Percentiles rank a stretch among this genome's conserved stretches.
These are phyloP conservation scores for Salticus scenicus DNA, from an alignment of 2,888 invertebrate species.

Conservation along the genomic window DNA sequence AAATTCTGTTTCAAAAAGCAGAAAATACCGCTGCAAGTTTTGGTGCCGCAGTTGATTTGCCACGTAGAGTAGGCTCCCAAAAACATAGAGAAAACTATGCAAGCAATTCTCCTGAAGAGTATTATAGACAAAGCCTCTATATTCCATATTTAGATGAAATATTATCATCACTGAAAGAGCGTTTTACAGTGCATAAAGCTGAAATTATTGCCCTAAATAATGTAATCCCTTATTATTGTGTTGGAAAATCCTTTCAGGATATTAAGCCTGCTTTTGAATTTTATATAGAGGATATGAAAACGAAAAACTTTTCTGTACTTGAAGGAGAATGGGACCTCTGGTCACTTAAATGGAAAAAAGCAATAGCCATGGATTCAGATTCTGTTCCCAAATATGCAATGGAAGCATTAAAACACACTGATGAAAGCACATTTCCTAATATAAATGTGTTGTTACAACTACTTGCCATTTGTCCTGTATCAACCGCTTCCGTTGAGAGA, in stretches of 20 bases:
- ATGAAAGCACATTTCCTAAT: too few relatives aligned
- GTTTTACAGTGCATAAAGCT: neutral
- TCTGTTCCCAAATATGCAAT: neutral
- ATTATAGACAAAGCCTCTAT: neutral
- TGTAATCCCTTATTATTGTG: neutral
- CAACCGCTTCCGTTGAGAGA: neutral
- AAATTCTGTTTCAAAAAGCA: too few relatives aligned
- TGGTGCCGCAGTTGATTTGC: too few relatives aligned
- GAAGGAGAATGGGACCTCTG: conserved; percentile 5
- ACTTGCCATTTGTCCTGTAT: neutral
- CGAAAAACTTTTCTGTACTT: neutral
- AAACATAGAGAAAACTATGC: too few relatives aligned
- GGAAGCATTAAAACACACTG: neutral
- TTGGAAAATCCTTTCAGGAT: neutral
- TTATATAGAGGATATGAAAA: neutral
- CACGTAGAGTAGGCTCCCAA: too few relatives aligned
- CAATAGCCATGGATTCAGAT: neutral
- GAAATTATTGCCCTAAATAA: conserved; percentile 1
- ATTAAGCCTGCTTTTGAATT: neutral
- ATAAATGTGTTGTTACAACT: neutral
- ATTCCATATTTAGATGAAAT: conserved; percentile 8
- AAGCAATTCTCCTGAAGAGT: too few relatives aligned
- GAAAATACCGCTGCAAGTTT: too few relatives aligned
- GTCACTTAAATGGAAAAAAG: neutral
- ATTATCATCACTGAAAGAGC: neutral